Percentiles rank a stretch among this genome's conserved stretches.
These are phyloP conservation scores for Dendrocopos noguchii DNA, from an alignment of 2,113 vertebrate genomes.

Conservation along the genomic window DNA sequence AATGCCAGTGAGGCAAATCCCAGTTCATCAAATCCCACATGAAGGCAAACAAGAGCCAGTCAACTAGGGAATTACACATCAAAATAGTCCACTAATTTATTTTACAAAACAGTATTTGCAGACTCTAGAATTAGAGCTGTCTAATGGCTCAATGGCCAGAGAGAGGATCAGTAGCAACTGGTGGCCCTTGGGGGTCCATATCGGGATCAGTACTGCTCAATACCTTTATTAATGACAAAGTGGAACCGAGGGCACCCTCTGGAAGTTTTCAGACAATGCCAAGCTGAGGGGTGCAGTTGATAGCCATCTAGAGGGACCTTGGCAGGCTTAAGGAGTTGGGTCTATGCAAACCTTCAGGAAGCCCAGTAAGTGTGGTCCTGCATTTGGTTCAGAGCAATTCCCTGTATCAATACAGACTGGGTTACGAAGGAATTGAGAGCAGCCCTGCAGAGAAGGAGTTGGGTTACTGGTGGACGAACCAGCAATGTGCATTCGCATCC, in stretches of 20 bases:
- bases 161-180: neutral
- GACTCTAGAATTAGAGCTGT: neutral
- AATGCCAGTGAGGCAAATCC: neutral
- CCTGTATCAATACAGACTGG: too few relatives aligned
- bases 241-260: accelerated
- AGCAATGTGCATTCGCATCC: too few relatives aligned
- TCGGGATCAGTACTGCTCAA: neutral
- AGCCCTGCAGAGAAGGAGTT: too few relatives aligned
- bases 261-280: neutral
- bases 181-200: neutral
- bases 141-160: neutral
- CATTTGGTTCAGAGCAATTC: neutral
- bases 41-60: neutral
- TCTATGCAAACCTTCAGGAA: neutral
- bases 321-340: neutral
- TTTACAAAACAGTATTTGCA: neutral
- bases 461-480: too few relatives aligned
- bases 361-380: neutral
- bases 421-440: too few relatives aligned
- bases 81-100: neutral
- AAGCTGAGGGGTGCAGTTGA: neutral
- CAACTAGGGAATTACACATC: neutral
- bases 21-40: accelerated
- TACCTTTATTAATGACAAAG: neutral
- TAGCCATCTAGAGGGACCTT: neutral